A percentile compares a stretch with the other conserved stretches of the same genome.
These are phyloP conservation scores for Tinamus major DNA, from an alignment of 2,797 vertebrate genomes.

Conservation along the genomic window DNA sequence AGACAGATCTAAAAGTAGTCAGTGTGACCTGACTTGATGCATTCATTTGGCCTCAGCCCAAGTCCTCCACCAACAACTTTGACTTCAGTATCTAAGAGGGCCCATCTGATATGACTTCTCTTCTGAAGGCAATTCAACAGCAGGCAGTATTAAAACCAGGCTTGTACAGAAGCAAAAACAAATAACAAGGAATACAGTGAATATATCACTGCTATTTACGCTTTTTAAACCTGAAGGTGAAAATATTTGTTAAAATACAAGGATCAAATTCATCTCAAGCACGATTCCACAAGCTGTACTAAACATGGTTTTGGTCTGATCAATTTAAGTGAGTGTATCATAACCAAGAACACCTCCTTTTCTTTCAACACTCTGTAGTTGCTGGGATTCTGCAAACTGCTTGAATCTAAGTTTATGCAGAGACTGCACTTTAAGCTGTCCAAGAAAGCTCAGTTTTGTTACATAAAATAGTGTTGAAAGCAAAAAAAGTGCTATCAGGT, in stretches of 20 bases:
- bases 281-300: not conserved
- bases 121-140: not conserved
- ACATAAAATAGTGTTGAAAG: not conserved
- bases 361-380: not conserved
- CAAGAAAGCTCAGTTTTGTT: not conserved
- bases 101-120: not conserved
- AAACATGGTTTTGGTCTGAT: not conserved
- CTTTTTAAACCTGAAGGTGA: not conserved
- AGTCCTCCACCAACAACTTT: not conserved
- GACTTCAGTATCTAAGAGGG: not conserved
- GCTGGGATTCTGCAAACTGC: not conserved
- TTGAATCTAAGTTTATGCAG: not conserved
- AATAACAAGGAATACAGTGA: not conserved
- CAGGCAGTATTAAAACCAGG: not conserved
- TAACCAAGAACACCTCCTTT: not conserved
- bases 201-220: not conserved
- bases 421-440: not conserved
- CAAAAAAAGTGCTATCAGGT: not conserved
- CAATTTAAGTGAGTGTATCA: not conserved
- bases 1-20: not conserved
- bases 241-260: not conserved
- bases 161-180: not conserved
- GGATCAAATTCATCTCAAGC: not conserved
- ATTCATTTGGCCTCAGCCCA: not conserved
- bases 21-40: accelerated